These are phyloP conservation scores for Scolopax bukidnonensis DNA, from an alignment of 2,797 vertebrate genomes.

Conservation along the genomic window DNA sequence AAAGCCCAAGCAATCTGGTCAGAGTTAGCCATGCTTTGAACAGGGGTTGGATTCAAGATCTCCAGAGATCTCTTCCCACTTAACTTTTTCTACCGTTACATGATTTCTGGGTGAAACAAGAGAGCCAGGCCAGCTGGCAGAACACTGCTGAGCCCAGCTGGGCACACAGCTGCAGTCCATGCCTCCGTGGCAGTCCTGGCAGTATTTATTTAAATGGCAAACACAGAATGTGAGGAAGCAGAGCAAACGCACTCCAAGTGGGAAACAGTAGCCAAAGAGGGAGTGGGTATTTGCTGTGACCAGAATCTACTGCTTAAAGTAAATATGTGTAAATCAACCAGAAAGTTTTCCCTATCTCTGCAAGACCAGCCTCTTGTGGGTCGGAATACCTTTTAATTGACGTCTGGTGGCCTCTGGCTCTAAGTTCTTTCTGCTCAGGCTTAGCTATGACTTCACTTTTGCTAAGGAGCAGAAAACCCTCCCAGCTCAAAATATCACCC, in stretches of 20 bases:
- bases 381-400: background rate
- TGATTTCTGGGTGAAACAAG: background rate
- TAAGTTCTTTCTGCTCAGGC: background rate
- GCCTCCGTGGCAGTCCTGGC: background rate
- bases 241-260: background rate
- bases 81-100: background rate
- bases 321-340: constrained; percentile 6
- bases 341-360: background rate
- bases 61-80: background rate
- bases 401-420: background rate
- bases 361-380: background rate
- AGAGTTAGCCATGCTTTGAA: background rate
- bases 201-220: background rate
- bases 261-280: background rate
- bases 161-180: fast-evolving
- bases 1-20: background rate
- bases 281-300: constrained; percentile 7
- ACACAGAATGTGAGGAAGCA: background rate
- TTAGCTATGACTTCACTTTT: background rate
- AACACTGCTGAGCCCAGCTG: background rate
- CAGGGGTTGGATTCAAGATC: background rate
- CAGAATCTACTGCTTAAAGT: constrained; percentile 3
- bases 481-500: background rate
- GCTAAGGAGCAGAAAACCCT: background rate
- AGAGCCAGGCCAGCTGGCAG: background rate